phyloP scores from a whole-genome alignment of 2,888 invertebrate genomes.

The Scaptomyza reducta region DNA sequence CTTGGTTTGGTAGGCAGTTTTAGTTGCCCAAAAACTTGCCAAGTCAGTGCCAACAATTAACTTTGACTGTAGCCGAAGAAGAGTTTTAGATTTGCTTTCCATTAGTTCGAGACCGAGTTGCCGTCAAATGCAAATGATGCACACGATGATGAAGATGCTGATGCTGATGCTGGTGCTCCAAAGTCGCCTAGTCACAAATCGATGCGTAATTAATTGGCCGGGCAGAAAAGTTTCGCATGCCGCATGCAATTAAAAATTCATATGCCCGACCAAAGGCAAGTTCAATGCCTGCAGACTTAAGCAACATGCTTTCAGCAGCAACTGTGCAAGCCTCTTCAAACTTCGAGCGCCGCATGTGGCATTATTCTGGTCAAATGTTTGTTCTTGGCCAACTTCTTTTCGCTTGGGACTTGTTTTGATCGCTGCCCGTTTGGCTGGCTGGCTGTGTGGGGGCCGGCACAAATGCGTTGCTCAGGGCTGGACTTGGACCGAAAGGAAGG shows the following conservation, averaged over 20 bases:
- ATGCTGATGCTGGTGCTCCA: constrained; percentile 6
- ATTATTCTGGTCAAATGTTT: constrained; percentile 49
- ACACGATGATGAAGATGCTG: constrained; percentile 22
- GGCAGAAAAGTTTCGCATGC: constrained; percentile 66
- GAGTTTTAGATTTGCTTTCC: constrained; percentile 24
- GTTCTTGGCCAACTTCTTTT: constrained; percentile 29
- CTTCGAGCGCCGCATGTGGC: constrained; percentile 52
- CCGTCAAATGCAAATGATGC: constrained; percentile 75
- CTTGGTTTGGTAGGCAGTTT: constrained; percentile 54
- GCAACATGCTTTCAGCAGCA: constrained; percentile 64
- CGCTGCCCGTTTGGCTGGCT: constrained; percentile 54
- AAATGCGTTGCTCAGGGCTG: constrained; percentile 9
- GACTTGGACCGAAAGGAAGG: constrained; percentile 4
- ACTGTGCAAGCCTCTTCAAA: constrained; percentile 5
- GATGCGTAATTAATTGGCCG: constrained; percentile 76
- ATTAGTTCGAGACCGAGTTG: constrained; percentile 40
- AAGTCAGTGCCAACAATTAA: constrained; percentile 66
- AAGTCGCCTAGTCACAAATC: constrained; percentile 67
- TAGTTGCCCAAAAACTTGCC: constrained; percentile 56
- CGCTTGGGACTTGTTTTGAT: constrained; percentile 69
- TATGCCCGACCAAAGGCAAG: constrained; percentile 58
- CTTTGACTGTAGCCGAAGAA: constrained; percentile 5
- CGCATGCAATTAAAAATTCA: constrained; percentile 79
- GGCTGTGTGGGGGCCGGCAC: constrained; percentile 62
- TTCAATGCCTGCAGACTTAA: constrained; percentile 68